These are phyloP conservation scores for Anolis apletophallus DNA, from an alignment of 2,797 vertebrate species.

Conservation along the genomic window DNA sequence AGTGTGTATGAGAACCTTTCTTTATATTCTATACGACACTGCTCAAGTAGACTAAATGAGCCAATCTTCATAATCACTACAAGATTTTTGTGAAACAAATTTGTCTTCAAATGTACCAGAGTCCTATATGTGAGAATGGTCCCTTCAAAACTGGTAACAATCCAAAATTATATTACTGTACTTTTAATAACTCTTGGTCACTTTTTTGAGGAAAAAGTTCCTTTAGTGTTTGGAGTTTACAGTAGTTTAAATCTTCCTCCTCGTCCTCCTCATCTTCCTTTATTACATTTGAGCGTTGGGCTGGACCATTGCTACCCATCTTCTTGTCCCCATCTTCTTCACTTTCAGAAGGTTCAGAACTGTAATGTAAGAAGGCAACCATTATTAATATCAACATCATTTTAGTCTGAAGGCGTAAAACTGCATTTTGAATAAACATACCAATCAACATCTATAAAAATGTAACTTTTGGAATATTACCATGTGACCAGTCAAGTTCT, in stretches of 20 bases:
- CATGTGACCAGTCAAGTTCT: background rate
- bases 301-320: conserved; percentile 49
- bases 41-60: background rate
- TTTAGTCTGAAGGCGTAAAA: background rate
- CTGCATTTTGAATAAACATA: background rate
- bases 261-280: conserved; percentile 51
- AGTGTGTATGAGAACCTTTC: background rate
- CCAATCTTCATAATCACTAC: background rate
- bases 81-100: background rate
- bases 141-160: background rate
- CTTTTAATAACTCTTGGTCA: conserved; percentile 82
- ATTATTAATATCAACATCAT: background rate
- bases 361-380: conserved; percentile 12
- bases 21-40: background rate
- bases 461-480: background rate
- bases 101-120: conserved; percentile 10
- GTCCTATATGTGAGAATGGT: background rate
- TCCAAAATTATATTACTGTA: conserved; percentile 61
- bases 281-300: conserved; percentile 25
- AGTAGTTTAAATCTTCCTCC: conserved; percentile 70
- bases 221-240: conserved; percentile 79
- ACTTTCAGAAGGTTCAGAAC: conserved; percentile 77
- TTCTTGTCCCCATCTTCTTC: conserved; percentile 67
- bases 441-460: background rate
- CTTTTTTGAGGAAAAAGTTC: conserved; percentile 87